Conservation (phyloP, 2,888 invertebrate species). For the Diarsia brunnea region DNA sequence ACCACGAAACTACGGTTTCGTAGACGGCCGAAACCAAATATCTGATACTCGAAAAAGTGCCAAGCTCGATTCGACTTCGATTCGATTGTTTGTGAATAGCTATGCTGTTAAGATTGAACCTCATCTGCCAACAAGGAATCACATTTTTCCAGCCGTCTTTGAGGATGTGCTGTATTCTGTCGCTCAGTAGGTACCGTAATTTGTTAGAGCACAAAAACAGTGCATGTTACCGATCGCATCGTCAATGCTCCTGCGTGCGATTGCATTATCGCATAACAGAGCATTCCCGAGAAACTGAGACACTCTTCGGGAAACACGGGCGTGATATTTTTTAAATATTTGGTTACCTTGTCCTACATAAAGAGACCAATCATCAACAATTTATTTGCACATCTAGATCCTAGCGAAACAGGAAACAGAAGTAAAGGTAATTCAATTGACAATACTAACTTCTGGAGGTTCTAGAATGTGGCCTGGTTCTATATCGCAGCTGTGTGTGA, state of each 20-base stretch:
- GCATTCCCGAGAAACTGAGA: background rate
- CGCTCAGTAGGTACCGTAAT: too few relatives aligned
- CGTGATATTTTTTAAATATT: background rate
- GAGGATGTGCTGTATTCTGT: too few relatives aligned
- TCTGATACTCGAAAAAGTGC: too few relatives aligned
- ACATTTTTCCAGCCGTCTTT: too few relatives aligned
- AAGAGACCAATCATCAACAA: background rate
- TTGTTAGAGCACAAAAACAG: background rate
- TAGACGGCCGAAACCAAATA: too few relatives aligned
- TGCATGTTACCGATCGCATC: background rate
- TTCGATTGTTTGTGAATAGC: too few relatives aligned
- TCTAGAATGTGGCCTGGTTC: constrained; percentile 90
- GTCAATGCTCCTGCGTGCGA: background rate
- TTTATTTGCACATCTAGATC: background rate
- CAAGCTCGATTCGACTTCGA: too few relatives aligned
- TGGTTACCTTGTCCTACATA: background rate
- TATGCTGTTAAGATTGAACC: too few relatives aligned
- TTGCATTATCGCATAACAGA: background rate
- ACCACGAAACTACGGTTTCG: too few relatives aligned
- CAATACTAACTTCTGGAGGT: constrained; percentile 81
- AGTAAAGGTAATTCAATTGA: background rate
- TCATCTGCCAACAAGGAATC: too few relatives aligned
- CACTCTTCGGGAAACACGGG: background rate
- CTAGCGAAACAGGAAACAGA: background rate
- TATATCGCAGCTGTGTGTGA: constrained; percentile 89